A percentile compares a stretch with the other conserved stretches of the same genome.
These are phyloP conservation scores for Smittia sp. DNA, from an alignment of 2,888 invertebrate species.

Conservation along the genomic window DNA sequence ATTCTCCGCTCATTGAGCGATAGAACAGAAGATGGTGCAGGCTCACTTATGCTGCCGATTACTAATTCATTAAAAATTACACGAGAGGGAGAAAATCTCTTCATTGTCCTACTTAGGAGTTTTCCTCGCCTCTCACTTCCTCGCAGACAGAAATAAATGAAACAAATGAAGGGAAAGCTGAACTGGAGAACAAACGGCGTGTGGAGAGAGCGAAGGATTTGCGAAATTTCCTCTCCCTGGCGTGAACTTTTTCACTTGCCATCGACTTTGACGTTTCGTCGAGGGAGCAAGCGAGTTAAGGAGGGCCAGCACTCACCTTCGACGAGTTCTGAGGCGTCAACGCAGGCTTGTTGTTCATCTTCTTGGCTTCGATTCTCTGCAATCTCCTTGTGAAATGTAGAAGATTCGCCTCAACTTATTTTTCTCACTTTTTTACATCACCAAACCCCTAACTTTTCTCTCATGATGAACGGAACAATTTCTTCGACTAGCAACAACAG, in stretches of 20 bases:
- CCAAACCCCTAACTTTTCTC: slow-evolving; percentile 28
- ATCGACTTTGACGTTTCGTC: neutral
- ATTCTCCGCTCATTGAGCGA: neutral
- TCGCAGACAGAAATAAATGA: neutral
- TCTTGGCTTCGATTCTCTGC: neutral
- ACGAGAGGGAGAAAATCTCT: neutral
- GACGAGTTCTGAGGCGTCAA: slow-evolving; percentile 36
- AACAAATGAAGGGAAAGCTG: neutral
- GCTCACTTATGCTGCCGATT: neutral
- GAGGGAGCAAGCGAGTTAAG: neutral
- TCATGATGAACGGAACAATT: neutral
- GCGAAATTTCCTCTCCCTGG: neutral
- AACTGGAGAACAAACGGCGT: neutral
- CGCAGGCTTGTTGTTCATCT: slow-evolving; percentile 29
- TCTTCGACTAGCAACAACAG: neutral
- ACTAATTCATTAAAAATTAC: slow-evolving; percentile 33
- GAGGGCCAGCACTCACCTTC: neutral
- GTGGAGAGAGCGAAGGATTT: neutral
- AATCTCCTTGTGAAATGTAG: neutral
- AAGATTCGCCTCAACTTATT: slow-evolving; percentile 3
- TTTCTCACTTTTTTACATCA: slow-evolving; percentile 21
- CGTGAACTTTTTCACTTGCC: neutral
- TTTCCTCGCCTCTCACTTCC: neutral
- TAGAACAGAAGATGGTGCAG: neutral
- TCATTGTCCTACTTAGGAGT: neutral